Evolutionary conservation across 2,797 vertebrate genomes (phyloP).

Genomic region (Geotrypetes seraphini): DNA sequence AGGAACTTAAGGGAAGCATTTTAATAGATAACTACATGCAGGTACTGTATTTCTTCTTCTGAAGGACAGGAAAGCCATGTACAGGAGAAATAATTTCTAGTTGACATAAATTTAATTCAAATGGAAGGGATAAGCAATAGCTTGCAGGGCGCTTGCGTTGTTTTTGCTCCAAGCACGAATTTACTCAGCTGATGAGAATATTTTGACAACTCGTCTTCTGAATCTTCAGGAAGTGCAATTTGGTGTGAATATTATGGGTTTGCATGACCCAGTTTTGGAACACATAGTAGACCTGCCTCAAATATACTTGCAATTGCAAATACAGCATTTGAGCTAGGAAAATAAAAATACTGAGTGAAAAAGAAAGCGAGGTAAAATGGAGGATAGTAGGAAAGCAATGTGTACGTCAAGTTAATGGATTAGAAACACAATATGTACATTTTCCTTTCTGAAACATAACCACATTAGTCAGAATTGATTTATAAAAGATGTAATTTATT

Average conservation of each 20-base stretch:
- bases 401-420: too few relatives aligned
- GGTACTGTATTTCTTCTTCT: too few relatives aligned
- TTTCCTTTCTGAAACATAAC: too few relatives aligned
- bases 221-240: slow-evolving; percentile 25
- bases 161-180: slow-evolving; percentile 40
- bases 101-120: slow-evolving; percentile 23
- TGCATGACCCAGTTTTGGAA: slow-evolving; percentile 44
- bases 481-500: neutral
- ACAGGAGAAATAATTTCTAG: slow-evolving; percentile 16
- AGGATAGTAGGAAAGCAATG: too few relatives aligned
- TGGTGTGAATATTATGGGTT: slow-evolving; percentile 41
- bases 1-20: too few relatives aligned
- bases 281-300: slow-evolving; percentile 22
- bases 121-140: slow-evolving; percentile 35
- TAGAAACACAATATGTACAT: too few relatives aligned
- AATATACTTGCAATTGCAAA: slow-evolving; percentile 23
- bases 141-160: slow-evolving; percentile 30
- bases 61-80: slow-evolving; percentile 1
- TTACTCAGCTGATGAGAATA: slow-evolving; percentile 41
- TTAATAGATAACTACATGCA: too few relatives aligned
- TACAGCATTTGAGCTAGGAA: neutral
- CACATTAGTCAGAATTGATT: slow-evolving; percentile 18
- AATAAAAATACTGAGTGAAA: too few relatives aligned
- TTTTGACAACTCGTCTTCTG: slow-evolving; percentile 41
- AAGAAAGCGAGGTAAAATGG: too few relatives aligned